These are phyloP conservation scores for Uropetala carovei DNA, from an alignment of 2,888 invertebrate genomes.

Conservation along the genomic window DNA sequence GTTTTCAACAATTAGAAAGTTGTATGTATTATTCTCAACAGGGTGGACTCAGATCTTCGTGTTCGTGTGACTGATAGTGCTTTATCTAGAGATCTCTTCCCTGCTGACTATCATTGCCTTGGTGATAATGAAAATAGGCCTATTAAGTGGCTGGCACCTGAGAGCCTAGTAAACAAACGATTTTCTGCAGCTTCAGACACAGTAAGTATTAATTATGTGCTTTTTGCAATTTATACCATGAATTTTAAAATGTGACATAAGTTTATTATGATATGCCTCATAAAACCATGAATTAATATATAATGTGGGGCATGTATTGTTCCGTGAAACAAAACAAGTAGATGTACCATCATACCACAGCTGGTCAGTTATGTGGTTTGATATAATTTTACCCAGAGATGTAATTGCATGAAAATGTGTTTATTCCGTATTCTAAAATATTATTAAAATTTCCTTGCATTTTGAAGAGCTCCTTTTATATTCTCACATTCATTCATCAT, in stretches of 20 bases:
- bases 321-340: too few species aligned
- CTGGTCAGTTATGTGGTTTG: too few species aligned
- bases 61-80: constrained; percentile 93
- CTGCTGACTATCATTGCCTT: constrained; percentile 94
- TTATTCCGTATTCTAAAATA: too few species aligned
- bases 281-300: too few species aligned
- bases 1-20: background rate
- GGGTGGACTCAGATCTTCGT: constrained; percentile 84
- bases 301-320: too few species aligned
- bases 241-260: background rate
- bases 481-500: too few species aligned
- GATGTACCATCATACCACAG: too few species aligned
- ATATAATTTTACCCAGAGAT: too few species aligned
- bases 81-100: constrained; percentile 92
- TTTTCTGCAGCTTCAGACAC: constrained; percentile 94
- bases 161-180: constrained; percentile 87
- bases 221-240: background rate
- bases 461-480: too few species aligned
- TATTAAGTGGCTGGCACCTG: constrained; percentile 95
- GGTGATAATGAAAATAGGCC: constrained; percentile 96
- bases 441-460: too few species aligned
- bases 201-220: constrained; percentile 78
- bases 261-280: too few species aligned
- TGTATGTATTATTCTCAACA: background rate
- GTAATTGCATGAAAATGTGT: too few species aligned